phyloP scores from a whole-genome alignment of 2,113 vertebrate genomes.

The Motacilla alba region DNA sequence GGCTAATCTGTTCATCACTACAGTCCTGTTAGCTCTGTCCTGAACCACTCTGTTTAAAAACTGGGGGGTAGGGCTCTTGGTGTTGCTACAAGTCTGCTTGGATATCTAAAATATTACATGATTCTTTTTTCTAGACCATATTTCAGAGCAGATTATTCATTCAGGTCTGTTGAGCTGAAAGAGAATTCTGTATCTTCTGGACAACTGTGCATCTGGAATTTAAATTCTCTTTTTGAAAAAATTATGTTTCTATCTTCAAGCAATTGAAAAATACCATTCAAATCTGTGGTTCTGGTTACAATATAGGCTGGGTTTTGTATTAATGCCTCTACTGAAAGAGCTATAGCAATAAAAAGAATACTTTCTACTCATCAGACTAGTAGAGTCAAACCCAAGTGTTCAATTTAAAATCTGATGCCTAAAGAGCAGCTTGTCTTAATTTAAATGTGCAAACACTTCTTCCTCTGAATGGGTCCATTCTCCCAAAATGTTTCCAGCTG shows the following conservation, averaged over 20 bases:
- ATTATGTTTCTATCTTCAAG: not conserved
- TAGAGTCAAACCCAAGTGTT: slow-evolving; percentile 16
- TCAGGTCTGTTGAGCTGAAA: not conserved
- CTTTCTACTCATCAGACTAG: not conserved
- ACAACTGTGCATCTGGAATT: not conserved
- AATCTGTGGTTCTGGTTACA: not conserved
- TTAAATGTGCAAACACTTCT: slow-evolving; percentile 44
- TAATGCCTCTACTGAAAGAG: not conserved
- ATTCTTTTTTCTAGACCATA: not conserved
- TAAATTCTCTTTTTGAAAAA: not conserved
- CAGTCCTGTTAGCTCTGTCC: not conserved
- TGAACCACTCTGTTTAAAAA: not conserved
- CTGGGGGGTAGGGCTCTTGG: not conserved
- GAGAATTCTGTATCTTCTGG: not conserved
- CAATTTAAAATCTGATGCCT: slow-evolving; percentile 32
- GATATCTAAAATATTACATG: not conserved
- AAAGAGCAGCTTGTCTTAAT: slow-evolving; percentile 52
- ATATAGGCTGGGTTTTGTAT: not conserved
- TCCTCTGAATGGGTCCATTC: slow-evolving; percentile 41
- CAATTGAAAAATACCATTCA: not conserved
- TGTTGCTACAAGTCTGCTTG: not conserved
- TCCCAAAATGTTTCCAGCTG: slow-evolving; percentile 57
- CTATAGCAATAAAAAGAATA: not conserved
- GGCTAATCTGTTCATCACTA: not conserved
- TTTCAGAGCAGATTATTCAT: not conserved